These are phyloP conservation scores for Sebastes elongatus DNA, from an alignment of 2,797 vertebrate genomes.

Conservation along the genomic window DNA sequence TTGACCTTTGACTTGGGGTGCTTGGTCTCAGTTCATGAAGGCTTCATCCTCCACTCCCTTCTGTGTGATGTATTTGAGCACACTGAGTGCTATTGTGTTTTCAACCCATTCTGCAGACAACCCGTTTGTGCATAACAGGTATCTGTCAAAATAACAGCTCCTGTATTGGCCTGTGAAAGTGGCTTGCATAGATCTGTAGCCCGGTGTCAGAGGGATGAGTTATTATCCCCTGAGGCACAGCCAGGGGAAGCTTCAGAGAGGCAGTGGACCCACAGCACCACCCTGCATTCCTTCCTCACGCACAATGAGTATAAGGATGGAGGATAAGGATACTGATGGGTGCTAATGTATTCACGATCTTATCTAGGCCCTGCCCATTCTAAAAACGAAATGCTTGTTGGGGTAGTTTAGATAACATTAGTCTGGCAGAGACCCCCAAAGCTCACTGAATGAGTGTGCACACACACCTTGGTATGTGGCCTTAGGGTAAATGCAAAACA, in stretches of 20 bases:
- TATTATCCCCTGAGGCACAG: conserved; percentile 37
- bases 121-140: not conserved
- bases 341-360: conserved; percentile 52
- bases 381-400: conserved; percentile 51
- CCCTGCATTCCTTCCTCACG: conserved; percentile 51
- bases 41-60: conserved; percentile 55
- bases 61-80: not conserved
- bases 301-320: conserved; percentile 12
- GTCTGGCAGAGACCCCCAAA: conserved; percentile 19
- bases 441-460: not conserved
- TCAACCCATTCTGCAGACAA: not conserved
- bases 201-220: conserved; percentile 10
- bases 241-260: conserved; percentile 4
- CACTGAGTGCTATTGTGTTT: conserved; percentile 1
- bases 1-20: conserved; percentile 70
- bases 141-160: conserved; percentile 16
- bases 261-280: conserved; percentile 22
- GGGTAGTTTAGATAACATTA: conserved; percentile 62
- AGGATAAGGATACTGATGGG: conserved; percentile 2
- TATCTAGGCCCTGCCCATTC: conserved; percentile 41
- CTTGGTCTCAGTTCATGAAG: conserved; percentile 65
- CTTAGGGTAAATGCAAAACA: conserved; percentile 77
- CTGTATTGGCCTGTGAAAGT: not conserved
- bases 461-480: conserved; percentile 72
- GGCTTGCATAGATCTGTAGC: conserved; percentile 5